Evolutionary conservation across 2,888 invertebrate species (phyloP).

Genomic region (Platerodrilus igneus): DNA sequence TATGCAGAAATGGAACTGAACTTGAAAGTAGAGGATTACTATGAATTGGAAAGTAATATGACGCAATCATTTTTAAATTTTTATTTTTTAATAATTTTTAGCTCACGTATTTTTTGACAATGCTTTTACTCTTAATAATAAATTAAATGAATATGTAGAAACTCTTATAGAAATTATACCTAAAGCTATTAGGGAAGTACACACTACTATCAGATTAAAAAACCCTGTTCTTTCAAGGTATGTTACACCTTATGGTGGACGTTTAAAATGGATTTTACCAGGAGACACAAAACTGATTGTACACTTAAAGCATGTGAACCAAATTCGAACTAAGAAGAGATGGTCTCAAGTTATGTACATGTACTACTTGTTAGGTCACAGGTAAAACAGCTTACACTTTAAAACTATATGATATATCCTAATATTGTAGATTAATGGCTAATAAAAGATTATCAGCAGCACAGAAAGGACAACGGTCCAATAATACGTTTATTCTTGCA

Average conservation of each 20-base stretch:
- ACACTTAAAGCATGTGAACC: slow-evolving; percentile 84
- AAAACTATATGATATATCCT: too few relatives aligned
- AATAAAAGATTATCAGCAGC: slow-evolving; percentile 42
- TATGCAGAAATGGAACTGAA: slow-evolving; percentile 76
- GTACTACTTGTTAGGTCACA: slow-evolving; percentile 83
- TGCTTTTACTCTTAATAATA: slow-evolving; percentile 63
- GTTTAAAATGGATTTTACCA: slow-evolving; percentile 77
- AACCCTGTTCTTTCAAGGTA: slow-evolving; percentile 67
- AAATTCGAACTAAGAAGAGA: slow-evolving; percentile 83
- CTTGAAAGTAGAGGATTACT: slow-evolving; percentile 72
- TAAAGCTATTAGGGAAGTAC: slow-evolving; percentile 69
- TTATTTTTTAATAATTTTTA: slow-evolving; percentile 35
- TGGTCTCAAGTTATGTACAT: slow-evolving; percentile 97
- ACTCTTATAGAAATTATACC: slow-evolving; percentile 67
- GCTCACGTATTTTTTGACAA: slow-evolving; percentile 84
- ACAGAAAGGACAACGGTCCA: slow-evolving; percentile 38
- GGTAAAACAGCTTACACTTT: too few relatives aligned
- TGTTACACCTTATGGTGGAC: slow-evolving; percentile 83
- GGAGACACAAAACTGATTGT: slow-evolving; percentile 80
- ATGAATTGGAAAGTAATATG: slow-evolving; percentile 75
- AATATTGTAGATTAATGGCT: slow-evolving; percentile 39
- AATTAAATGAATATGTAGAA: slow-evolving; percentile 79
- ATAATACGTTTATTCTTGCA: slow-evolving; percentile 79
- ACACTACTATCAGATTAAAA: slow-evolving; percentile 57
- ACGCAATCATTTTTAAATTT: neutral